These are phyloP conservation scores for Rhagium mordax DNA, from an alignment of 2,888 invertebrate species.

Conservation along the genomic window DNA sequence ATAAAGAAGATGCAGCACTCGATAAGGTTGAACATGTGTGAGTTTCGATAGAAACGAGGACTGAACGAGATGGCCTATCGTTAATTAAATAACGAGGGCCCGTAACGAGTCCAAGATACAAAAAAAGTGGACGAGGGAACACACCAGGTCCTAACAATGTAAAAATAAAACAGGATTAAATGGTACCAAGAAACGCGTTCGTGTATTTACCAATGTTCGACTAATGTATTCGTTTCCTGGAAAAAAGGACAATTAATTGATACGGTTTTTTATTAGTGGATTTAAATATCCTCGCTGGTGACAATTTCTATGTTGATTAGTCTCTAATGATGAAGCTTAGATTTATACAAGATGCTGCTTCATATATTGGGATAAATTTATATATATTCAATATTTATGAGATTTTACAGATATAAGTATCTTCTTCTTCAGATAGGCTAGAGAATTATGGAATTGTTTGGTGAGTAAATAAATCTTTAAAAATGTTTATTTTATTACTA, in stretches of 20 bases:
- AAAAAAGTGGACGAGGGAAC: constrained; percentile 56
- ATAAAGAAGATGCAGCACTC: constrained; percentile 67
- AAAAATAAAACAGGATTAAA: constrained; percentile 65
- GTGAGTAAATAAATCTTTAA: no score
- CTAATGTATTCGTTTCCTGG: constrained; percentile 62
- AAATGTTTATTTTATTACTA: no score
- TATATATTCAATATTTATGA: no score
- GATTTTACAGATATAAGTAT: no score
- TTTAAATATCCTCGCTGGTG: background rate
- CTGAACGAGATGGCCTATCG: constrained; percentile 64
- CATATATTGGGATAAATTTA: no score
- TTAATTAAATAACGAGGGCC: constrained; percentile 70
- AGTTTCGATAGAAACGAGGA: constrained; percentile 68
- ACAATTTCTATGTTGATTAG: background rate
- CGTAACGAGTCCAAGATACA: constrained; percentile 57
- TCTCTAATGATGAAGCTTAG: background rate
- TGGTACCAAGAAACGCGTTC: constrained; percentile 63
- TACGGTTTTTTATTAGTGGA: constrained; percentile 40
- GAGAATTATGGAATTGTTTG: no score
- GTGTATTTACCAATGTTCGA: constrained; percentile 63
- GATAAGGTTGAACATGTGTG: constrained; percentile 69
- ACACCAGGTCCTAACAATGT: constrained; percentile 66
- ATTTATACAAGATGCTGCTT: no score
- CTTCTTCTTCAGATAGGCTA: no score
- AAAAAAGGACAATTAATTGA: constrained; percentile 52